Evolutionary conservation across 2,797 vertebrate genomes (phyloP).

Genomic region (Phrynocephalus guinanensis): DNA sequence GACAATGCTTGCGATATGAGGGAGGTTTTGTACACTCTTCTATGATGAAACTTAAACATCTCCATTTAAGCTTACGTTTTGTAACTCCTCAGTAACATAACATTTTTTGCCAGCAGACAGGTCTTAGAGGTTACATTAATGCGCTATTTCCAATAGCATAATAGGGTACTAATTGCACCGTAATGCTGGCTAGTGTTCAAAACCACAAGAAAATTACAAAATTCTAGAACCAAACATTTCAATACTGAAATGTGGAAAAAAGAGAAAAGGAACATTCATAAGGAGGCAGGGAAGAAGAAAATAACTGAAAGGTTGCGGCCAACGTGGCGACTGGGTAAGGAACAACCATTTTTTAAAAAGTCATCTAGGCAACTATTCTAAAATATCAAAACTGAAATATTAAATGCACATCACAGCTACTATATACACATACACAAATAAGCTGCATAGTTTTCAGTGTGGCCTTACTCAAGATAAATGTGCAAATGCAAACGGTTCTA

Average conservation of each 20-base stretch:
- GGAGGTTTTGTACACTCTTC: conserved; percentile 27
- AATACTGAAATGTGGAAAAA: conserved; percentile 43
- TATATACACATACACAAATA: not conserved
- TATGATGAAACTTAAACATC: conserved; percentile 44
- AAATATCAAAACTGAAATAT: conserved; percentile 34
- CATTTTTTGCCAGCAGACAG: conserved; percentile 51
- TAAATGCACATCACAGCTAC: not conserved
- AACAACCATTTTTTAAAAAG: not conserved
- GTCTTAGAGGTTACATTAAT: conserved; percentile 42
- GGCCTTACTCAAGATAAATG: not conserved
- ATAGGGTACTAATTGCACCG: conserved; percentile 55
- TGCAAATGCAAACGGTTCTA: not conserved
- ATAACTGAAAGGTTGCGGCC: conserved; percentile 30
- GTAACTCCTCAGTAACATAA: conserved; percentile 54
- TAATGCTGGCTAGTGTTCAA: conserved; percentile 53
- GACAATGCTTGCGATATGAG: conserved; percentile 40
- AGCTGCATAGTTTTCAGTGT: too few species aligned
- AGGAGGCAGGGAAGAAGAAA: not conserved
- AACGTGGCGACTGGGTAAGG: conserved; percentile 21
- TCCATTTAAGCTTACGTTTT: conserved; percentile 31
- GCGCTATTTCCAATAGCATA: conserved; percentile 40
- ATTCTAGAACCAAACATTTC: conserved; percentile 16
- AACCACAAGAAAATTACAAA: conserved; percentile 34
- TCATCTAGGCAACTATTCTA: conserved; percentile 45
- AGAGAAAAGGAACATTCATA: conserved; percentile 9